Conservation (phyloP, 2,797 vertebrate species). For the Spheniscus humboldti region DNA sequence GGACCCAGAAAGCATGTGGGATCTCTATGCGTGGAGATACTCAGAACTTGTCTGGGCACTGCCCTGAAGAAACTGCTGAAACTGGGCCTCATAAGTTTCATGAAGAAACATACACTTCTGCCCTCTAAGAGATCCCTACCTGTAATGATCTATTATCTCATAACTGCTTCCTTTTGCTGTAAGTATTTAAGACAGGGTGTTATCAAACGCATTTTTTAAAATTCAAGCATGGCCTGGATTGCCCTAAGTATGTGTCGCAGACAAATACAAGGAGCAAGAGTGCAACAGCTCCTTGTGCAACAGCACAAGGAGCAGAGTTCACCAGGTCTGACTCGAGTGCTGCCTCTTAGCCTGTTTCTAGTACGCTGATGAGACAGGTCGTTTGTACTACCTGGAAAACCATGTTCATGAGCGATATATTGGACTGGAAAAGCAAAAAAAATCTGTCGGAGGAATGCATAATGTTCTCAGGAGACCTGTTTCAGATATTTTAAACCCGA, state of each 20-base stretch:
- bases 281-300: neutral
- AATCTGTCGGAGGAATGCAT: neutral
- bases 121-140: neutral
- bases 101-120: neutral
- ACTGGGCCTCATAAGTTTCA: neutral
- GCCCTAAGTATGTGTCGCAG: fast-evolving
- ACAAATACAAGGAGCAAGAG: neutral
- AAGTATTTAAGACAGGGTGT: neutral
- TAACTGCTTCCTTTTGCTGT: neutral
- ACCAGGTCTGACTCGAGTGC: neutral
- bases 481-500: neutral
- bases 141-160: neutral
- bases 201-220: neutral
- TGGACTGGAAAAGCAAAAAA: neutral
- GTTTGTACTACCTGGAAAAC: neutral
- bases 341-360: neutral
- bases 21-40: neutral
- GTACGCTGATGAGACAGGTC: neutral
- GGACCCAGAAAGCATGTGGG: neutral
- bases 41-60: neutral
- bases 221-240: neutral
- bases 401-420: fast-evolving
- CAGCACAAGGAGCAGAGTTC: neutral
- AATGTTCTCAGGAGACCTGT: neutral
- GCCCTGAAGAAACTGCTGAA: neutral